Evolutionary conservation across 2,797 vertebrate species (phyloP).

Genomic region (Diceros bicornis): DNA sequence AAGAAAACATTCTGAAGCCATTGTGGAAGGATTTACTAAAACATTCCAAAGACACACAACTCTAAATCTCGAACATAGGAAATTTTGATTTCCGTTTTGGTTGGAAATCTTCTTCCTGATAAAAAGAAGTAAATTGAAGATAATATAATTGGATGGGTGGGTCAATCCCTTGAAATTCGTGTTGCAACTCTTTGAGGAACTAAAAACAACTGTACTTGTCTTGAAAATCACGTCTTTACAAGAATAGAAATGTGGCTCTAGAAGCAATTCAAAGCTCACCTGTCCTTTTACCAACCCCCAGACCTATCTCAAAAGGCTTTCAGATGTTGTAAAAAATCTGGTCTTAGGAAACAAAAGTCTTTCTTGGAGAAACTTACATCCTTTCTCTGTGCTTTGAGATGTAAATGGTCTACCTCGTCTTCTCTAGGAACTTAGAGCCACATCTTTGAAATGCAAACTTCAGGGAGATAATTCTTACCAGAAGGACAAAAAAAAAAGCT

Average conservation of each 20-base stretch:
- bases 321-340: neutral
- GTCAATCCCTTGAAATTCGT: neutral
- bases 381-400: neutral
- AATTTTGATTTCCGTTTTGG: neutral
- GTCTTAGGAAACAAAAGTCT: neutral
- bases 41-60: neutral
- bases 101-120: neutral
- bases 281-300: neutral
- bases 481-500: neutral
- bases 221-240: neutral
- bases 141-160: neutral
- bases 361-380: neutral
- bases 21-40: constrained; percentile 17
- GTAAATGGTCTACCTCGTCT: neutral
- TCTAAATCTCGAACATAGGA: neutral
- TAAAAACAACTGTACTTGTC: neutral
- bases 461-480: neutral
- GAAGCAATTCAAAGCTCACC: neutral
- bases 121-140: neutral
- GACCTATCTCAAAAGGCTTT: neutral
- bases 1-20: neutral
- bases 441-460: neutral
- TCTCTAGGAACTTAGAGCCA: neutral
- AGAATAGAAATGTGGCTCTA: neutral
- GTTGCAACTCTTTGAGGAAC: neutral